Evolutionary conservation across 2,797 vertebrate genomes (phyloP), one percentile per base, ranked within the genome.

Genomic region (Rhyacichthys aspro): DNA sequence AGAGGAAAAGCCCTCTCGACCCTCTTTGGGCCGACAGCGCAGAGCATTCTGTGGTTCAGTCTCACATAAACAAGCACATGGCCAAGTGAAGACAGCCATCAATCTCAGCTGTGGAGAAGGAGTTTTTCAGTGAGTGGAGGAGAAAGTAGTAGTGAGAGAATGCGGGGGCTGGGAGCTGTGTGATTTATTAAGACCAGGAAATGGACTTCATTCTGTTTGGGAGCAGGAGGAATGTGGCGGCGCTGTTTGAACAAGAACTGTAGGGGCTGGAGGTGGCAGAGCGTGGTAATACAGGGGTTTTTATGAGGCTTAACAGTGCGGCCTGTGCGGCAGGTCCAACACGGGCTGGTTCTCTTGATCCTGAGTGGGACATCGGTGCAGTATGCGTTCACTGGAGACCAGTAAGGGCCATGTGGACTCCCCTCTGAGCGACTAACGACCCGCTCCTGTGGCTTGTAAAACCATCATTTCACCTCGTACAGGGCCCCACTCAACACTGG

Each of bases 101-200:
- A 76, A 79, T 87, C 84, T 74, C 55, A 63, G 55, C 55, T 11
- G 37, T 55, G 62, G 64, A 68, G 46, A 60, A 28, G 43, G 41
- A 65, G 74, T 71, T 82, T 83, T 81, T 80, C 48, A 54, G 7
- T 16, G 0, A 49, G 38, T 12, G 33, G 36, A 28, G 18, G 33
- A 59, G 56, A 53, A 55, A 43, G 41, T 45, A 44, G 66, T 15
- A n/a, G n/a, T n/a, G n/a, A n/a, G n/a, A n/a, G n/a, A n/a, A n/a
- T n/a, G n/a, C n/a, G 42, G 72, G 16, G 17, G 37, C 43, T 42
- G 47, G 56, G 57, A 32, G 43, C 41, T 10, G 0, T 59, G 63
- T 92, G 90, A 94, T 94, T 94, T 94, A 93, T 81, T 87, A 83
- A 73, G 69, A 78, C n/a, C 69, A 85, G 78, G 74, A 85, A 87